Evolutionary conservation across 2,113 vertebrate genomes (phyloP).

Genomic region (Chaenocephalus aceratus): DNA sequence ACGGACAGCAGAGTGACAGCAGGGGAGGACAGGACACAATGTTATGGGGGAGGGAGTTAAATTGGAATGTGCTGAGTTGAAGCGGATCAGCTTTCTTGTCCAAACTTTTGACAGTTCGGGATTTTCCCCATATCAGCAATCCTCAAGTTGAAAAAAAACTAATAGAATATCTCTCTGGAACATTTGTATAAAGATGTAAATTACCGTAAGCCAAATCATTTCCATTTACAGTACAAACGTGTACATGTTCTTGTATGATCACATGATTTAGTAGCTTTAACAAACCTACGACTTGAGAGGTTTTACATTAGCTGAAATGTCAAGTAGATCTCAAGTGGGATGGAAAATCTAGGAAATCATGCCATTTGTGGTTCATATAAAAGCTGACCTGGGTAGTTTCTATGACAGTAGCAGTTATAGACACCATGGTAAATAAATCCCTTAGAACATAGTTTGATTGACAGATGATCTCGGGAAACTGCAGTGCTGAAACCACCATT

Average conservation of each 20-base stretch:
- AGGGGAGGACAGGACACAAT: slow-evolving; percentile 60
- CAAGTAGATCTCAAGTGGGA: neutral
- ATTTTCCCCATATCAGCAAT: slow-evolving; percentile 54
- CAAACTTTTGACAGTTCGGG: slow-evolving; percentile 65
- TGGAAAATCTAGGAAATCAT: neutral
- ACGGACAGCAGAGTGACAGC: slow-evolving; percentile 72
- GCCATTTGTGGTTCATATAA: neutral
- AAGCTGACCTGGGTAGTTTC: neutral
- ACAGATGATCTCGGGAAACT: too few species aligned
- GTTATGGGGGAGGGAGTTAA: slow-evolving; percentile 55
- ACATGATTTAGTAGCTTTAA: neutral
- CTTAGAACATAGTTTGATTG: neutral
- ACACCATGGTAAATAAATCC: neutral
- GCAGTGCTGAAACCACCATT: neutral
- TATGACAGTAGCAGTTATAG: neutral
- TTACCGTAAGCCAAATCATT: neutral
- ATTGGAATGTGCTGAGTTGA: slow-evolving; percentile 70
- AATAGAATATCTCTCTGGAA: slow-evolving; percentile 2
- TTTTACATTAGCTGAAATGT: neutral
- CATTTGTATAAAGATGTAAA: slow-evolving; percentile 7
- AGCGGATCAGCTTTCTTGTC: slow-evolving; percentile 58
- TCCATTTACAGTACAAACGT: neutral
- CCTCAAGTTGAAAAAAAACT: slow-evolving; percentile 30
- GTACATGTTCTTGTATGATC: neutral
- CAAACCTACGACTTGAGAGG: slow-evolving; percentile 1